Evolutionary conservation across 2,888 invertebrate species (phyloP).

Genomic region (Chydorus sphaericus): DNA sequence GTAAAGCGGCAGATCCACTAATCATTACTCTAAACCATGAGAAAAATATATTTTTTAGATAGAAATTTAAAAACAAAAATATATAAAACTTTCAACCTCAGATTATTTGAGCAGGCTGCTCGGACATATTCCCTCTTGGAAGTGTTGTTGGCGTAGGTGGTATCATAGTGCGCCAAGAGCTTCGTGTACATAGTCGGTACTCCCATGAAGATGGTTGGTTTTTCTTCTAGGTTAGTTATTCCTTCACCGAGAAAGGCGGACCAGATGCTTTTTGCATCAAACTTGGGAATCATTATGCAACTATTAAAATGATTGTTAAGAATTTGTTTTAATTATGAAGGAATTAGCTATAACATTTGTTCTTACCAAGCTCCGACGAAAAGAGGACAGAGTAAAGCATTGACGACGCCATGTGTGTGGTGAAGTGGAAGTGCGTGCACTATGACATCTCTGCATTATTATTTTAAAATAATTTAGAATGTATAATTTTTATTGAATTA

Average conservation of each 20-base stretch:
- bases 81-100: conserved; percentile 32
- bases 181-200: conserved; percentile 78
- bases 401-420: conserved; percentile 74
- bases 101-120: conserved; percentile 33
- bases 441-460: conserved; percentile 61
- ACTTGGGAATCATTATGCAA: conserved; percentile 37
- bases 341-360: neutral
- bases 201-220: conserved; percentile 65
- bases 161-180: conserved; percentile 56
- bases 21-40: conserved; percentile 52
- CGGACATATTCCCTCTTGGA: conserved; percentile 44
- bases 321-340: neutral
- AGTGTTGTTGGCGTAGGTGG: conserved; percentile 41
- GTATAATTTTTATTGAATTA: no score
- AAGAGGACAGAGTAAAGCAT: conserved; percentile 60
- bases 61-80: neutral
- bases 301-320: conserved; percentile 17
- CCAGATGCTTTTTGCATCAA: conserved; percentile 54
- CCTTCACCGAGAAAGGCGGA: conserved; percentile 53
- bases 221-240: conserved; percentile 42
- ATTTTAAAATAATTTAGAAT: no score
- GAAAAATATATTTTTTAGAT: no score
- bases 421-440: conserved; percentile 69
- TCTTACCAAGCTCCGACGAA: conserved; percentile 57
- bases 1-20: conserved; percentile 66